phyloP scores from a whole-genome alignment of 1,140 invertebrate genomes.

The Aricia agestis region DNA sequence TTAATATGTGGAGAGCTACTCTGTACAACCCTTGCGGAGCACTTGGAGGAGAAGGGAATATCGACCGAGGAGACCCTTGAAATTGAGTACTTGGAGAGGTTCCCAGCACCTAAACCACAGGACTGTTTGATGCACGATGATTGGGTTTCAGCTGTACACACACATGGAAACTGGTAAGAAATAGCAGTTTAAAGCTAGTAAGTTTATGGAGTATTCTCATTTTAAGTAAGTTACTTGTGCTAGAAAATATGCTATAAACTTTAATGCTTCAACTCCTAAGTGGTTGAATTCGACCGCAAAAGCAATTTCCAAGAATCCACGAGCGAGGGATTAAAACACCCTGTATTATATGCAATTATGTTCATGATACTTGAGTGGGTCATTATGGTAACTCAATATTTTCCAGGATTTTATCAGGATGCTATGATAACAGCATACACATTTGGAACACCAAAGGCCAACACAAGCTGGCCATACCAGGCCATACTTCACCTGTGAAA shows the following conservation, averaged over 20 bases:
- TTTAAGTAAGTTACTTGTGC: no score
- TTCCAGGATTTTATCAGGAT: slow-evolving; percentile 92
- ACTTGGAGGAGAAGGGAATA: slow-evolving; percentile 81
- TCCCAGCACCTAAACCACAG: slow-evolving; percentile 91
- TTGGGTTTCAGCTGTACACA: slow-evolving; percentile 93
- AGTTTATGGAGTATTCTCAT: background rate
- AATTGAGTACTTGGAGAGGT: slow-evolving; percentile 93
- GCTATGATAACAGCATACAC: slow-evolving; percentile 95
- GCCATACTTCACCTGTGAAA: slow-evolving; percentile 91
- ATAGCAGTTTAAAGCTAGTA: background rate
- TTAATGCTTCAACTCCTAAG: no score
- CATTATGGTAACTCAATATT: no score
- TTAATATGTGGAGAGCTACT: slow-evolving; percentile 89
- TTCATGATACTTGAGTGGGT: no score
- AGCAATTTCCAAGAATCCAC: no score
- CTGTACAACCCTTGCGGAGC: slow-evolving; percentile 80
- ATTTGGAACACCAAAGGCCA: slow-evolving; percentile 92
- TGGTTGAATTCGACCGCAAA: no score
- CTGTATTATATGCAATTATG: no score
- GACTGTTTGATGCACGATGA: slow-evolving; percentile 96
- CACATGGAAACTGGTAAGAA: slow-evolving; percentile 83
- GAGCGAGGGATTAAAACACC: no score
- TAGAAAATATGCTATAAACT: no score
- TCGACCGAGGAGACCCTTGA: slow-evolving; percentile 88
- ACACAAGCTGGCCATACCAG: slow-evolving; percentile 88